A percentile compares a stretch with the other conserved stretches of the same genome.
These are phyloP conservation scores for Sinocyclocheilus maitianheensis DNA, from an alignment of 2,113 vertebrate species.

Conservation along the genomic window DNA sequence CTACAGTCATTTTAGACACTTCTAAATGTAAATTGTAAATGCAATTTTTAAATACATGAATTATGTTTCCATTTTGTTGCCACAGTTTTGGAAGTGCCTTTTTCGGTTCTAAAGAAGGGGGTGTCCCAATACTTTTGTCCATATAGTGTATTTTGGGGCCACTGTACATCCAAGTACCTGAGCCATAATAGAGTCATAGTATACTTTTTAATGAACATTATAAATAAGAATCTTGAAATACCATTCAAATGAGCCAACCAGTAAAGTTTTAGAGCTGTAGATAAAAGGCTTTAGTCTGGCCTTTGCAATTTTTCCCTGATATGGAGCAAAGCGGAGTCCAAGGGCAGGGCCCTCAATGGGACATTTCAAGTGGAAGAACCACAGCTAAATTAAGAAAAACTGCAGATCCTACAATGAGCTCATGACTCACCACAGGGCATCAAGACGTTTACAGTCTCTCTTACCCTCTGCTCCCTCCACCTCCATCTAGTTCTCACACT, in stretches of 20 bases:
- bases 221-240: neutral
- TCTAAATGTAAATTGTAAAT: too few relatives aligned
- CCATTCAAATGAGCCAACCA: neutral
- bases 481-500: neutral
- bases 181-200: neutral
- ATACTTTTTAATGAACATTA: neutral
- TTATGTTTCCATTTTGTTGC: too few relatives aligned
- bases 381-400: slow-evolving; percentile 51
- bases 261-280: neutral
- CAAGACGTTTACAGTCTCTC: slow-evolving; percentile 41
- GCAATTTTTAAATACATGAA: too few relatives aligned
- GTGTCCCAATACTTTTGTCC: too few relatives aligned
- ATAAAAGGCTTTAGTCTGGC: neutral
- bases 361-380: slow-evolving; percentile 44
- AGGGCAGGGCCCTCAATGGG: slow-evolving; percentile 49
- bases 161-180: neutral
- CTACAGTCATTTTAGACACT: too few relatives aligned
- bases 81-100: too few relatives aligned
- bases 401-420: slow-evolving; percentile 43
- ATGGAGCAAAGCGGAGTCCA: slow-evolving; percentile 21
- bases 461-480: neutral
- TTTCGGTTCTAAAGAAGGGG: too few relatives aligned
- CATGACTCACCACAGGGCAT: slow-evolving; percentile 38
- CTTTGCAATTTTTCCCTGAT: slow-evolving; percentile 25
- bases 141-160: neutral